These are phyloP conservation scores for Oncorhynchus clarkii DNA, from an alignment of 2,113 vertebrate genomes.

Conservation along the genomic window DNA sequence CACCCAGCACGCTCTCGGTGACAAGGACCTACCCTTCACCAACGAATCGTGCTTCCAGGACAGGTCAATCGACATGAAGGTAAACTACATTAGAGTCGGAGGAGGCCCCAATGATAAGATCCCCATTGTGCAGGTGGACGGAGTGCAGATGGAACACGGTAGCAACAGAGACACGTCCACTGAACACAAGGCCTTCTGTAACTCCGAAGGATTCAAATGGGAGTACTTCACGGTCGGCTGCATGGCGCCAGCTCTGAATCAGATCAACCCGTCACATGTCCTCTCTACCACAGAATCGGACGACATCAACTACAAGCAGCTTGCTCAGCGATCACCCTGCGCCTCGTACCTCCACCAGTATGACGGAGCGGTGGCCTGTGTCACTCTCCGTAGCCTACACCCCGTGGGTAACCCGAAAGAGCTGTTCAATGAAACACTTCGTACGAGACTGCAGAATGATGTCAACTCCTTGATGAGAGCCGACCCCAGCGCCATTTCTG, in stretches of 20 bases:
- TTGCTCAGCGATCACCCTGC: not conserved
- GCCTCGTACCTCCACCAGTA: not conserved
- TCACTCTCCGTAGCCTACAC: too few species aligned
- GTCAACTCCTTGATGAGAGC: too few species aligned
- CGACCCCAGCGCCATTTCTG: too few species aligned
- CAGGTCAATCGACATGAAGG: too few species aligned
- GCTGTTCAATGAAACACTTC: too few species aligned
- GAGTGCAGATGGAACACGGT: not conserved
- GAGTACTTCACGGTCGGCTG: not conserved
- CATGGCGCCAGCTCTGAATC: not conserved
- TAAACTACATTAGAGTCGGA: too few species aligned
- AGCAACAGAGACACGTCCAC: not conserved
- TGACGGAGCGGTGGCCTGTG: not conserved
- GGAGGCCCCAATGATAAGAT: not conserved
- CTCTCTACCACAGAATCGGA: not conserved
- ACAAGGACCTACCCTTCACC: not conserved
- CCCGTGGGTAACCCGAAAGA: too few species aligned
- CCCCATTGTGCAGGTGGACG: not conserved
- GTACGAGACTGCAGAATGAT: rapidly evolving
- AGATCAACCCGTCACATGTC: not conserved
- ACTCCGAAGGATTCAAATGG: not conserved
- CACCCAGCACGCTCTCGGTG: rapidly evolving
- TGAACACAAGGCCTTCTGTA: not conserved
- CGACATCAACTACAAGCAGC: not conserved
- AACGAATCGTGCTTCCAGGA: not conserved